These are phyloP conservation scores for Epicampocera succincta DNA, from an alignment of 2,888 invertebrate species.

Conservation along the genomic window DNA sequence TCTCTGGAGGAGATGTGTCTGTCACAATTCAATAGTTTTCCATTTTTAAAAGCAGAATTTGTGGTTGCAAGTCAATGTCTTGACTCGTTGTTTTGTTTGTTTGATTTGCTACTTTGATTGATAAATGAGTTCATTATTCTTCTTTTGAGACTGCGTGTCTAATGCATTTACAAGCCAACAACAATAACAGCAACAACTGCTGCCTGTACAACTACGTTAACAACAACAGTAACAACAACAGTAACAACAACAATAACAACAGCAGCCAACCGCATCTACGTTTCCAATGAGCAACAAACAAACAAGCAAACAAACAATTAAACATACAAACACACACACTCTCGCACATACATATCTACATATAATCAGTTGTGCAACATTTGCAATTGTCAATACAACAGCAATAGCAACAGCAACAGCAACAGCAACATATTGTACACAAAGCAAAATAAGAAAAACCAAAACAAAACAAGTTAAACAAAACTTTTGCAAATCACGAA, in stretches of 20 bases:
- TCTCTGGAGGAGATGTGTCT: slow-evolving; percentile 49
- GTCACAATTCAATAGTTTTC: slow-evolving; percentile 62
- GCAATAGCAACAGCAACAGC: too few species aligned
- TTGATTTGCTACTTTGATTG: slow-evolving; percentile 70
- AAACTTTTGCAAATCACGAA: slow-evolving; percentile 40
- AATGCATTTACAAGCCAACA: slow-evolving; percentile 62
- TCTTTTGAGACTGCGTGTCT: slow-evolving; percentile 68
- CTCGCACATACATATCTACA: not conserved
- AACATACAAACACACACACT: slow-evolving; percentile 9
- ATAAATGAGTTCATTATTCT: slow-evolving; percentile 69
- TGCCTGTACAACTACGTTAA: not conserved
- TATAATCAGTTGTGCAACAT: slow-evolving; percentile 48
- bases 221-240: slow-evolving; percentile 24
- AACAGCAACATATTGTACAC: slow-evolving; percentile 3
- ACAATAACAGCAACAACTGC: slow-evolving; percentile 42
- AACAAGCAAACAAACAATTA: slow-evolving; percentile 8
- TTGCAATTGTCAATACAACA: slow-evolving; percentile 57
- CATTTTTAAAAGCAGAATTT: slow-evolving; percentile 23
- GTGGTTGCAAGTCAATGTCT: slow-evolving; percentile 26
- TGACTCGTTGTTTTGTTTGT: slow-evolving; percentile 50
- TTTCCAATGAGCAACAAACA: slow-evolving; percentile 28
- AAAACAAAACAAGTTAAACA: slow-evolving; percentile 2
- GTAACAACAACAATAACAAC: slow-evolving; percentile 22
- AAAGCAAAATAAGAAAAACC: not conserved
- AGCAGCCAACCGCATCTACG: slow-evolving; percentile 23